phyloP scores from a whole-genome alignment of 2,888 invertebrate species.

The Frankliniella intonsa region DNA sequence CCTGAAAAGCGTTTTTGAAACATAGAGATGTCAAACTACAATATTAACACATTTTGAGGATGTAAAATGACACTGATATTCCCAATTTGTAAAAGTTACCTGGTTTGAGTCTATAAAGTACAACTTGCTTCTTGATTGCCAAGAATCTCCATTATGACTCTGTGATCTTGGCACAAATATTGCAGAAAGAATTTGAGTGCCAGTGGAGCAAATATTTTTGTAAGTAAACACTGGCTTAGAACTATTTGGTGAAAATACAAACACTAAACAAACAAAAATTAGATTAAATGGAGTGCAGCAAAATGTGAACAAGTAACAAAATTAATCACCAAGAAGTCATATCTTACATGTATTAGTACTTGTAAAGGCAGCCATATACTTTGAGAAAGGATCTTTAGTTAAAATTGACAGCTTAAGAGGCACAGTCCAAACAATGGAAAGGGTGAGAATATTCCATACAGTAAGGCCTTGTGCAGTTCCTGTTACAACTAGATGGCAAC shows the following conservation, averaged over 20 bases:
- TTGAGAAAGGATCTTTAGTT: constrained; percentile 58
- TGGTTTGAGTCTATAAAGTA: constrained; percentile 58
- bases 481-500: constrained; percentile 56
- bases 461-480: constrained; percentile 56
- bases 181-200: constrained; percentile 49
- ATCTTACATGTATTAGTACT: constrained; percentile 58
- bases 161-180: constrained; percentile 56
- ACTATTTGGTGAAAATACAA: constrained; percentile 59
- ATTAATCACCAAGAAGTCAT: constrained; percentile 32
- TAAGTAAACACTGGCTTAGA: constrained; percentile 53
- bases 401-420: constrained; percentile 50
- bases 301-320: constrained; percentile 29
- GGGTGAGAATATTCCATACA: constrained; percentile 68
- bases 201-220: constrained; percentile 45
- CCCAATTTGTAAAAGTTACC: constrained; percentile 44
- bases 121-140: constrained; percentile 59
- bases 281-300: constrained; percentile 28
- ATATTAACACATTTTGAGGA: not conserved
- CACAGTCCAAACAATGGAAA: constrained; percentile 67
- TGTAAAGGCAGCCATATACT: constrained; percentile 65
- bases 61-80: constrained; percentile 30
- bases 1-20: constrained; percentile 42
- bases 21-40: constrained; percentile 1
- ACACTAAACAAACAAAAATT: constrained; percentile 51
- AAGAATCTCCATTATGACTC: constrained; percentile 48